A percentile compares a stretch with the other conserved stretches of the same genome.
phyloP scores from a whole-genome alignment of 2,888 invertebrate species.

The Tetropium fuscum region DNA sequence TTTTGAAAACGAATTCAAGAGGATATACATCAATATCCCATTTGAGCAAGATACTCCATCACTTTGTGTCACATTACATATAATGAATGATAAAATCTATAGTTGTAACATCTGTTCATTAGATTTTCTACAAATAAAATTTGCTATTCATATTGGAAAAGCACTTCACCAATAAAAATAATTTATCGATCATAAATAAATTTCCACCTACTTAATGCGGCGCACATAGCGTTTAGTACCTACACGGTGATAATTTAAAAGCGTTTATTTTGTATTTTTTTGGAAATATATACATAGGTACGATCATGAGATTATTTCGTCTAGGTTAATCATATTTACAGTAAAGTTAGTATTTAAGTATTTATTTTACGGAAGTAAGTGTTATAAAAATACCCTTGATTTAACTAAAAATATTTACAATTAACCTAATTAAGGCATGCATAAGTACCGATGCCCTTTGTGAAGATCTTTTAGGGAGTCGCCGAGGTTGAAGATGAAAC shows the following conservation, averaged over 20 bases:
- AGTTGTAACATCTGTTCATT: constrained; percentile 55
- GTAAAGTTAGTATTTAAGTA: no score
- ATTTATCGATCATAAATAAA: constrained; percentile 30
- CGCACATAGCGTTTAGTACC: constrained; percentile 5
- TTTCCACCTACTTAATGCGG: constrained; percentile 4
- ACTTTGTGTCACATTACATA: constrained; percentile 54
- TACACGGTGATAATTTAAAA: neutral
- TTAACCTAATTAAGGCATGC: no score
- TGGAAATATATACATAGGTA: constrained; percentile 18
- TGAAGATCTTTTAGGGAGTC: no score
- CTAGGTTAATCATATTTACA: no score
- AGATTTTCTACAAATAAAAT: constrained; percentile 52
- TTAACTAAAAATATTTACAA: no score
- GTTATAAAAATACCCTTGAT: no score
- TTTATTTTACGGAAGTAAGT: no score
- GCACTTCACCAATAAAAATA: constrained; percentile 25
- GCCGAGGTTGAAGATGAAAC: no score
- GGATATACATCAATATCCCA: constrained; percentile 56
- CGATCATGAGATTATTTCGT: no score
- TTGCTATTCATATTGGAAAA: constrained; percentile 33
- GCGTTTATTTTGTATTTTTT: constrained; percentile 10
- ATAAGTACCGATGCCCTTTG: no score
- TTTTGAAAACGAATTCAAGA: constrained; percentile 46
- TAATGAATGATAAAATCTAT: constrained; percentile 55
- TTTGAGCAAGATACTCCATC: constrained; percentile 53